Evolutionary conservation across 1,140 invertebrate genomes (phyloP).

Genomic region (Papilio machaon): DNA sequence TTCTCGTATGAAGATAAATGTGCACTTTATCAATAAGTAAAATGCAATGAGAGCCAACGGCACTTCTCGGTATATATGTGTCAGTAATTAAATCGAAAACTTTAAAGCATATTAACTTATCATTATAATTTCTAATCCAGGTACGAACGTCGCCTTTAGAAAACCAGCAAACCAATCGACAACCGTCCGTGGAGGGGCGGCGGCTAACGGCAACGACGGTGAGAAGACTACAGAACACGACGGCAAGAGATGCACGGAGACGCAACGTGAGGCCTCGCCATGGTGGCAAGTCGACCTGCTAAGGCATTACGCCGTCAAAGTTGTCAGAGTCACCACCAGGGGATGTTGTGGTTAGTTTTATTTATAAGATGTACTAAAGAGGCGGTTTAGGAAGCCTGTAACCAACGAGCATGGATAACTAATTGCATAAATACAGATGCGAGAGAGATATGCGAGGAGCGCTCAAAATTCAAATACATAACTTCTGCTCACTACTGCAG

Average conservation of each 20-base stretch:
- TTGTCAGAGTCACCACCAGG: slow-evolving; percentile 92
- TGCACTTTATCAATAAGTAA: too few species aligned
- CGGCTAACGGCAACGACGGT: slow-evolving; percentile 93
- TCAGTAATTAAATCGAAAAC: background rate
- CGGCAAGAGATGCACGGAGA: slow-evolving; percentile 93
- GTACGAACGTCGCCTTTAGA: slow-evolving; percentile 92
- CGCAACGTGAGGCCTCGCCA: slow-evolving; percentile 92
- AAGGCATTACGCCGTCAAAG: slow-evolving; percentile 90
- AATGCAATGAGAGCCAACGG: too few species aligned
- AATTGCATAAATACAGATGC: too few species aligned
- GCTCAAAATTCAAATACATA: too few species aligned
- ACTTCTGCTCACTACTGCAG: too few species aligned
- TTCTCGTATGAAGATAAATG: too few species aligned
- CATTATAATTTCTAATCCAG: slow-evolving; percentile 69
- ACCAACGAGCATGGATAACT: too few species aligned
- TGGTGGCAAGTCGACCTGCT: slow-evolving; percentile 96
- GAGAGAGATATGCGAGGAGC: too few species aligned
- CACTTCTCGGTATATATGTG: too few species aligned
- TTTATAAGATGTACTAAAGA: too few species aligned
- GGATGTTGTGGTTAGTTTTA: slow-evolving; percentile 89
- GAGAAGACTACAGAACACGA: slow-evolving; percentile 92
- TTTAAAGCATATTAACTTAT: background rate
- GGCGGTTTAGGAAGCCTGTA: too few species aligned
- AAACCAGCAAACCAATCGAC: slow-evolving; percentile 95
- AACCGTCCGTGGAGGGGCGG: slow-evolving; percentile 90